These are phyloP conservation scores for Syngnathus scovelli DNA, from an alignment of 2,113 vertebrate species.

Conservation along the genomic window DNA sequence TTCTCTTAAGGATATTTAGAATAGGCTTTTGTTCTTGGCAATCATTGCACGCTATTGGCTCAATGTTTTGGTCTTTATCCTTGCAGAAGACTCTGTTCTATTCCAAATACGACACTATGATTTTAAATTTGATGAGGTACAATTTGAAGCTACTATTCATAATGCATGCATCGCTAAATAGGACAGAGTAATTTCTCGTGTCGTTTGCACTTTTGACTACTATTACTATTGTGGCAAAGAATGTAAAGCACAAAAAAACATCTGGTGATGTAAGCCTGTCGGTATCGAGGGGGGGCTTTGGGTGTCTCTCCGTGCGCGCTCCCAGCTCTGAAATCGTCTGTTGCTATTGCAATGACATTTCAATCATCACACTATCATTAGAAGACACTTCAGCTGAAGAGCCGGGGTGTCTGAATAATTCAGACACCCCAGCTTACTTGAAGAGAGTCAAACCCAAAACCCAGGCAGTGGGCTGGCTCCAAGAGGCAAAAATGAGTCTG, in stretches of 20 bases:
- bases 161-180: neutral
- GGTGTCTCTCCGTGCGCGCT: neutral
- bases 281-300: neutral
- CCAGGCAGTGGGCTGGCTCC: slow-evolving; percentile 3
- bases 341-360: slow-evolving; percentile 39
- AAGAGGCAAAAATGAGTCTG: slow-evolving; percentile 22
- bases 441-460: slow-evolving; percentile 4
- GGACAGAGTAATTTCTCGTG: neutral
- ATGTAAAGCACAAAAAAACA: neutral
- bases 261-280: neutral
- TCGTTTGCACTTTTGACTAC: neutral
- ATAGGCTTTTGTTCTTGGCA: neutral
- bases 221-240: neutral
- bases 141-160: neutral
- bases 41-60: neutral
- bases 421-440: slow-evolving; percentile 3
- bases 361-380: slow-evolving; percentile 40
- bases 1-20: too few relatives aligned
- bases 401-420: slow-evolving; percentile 19
- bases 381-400: slow-evolving; percentile 19
- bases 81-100: too few relatives aligned
- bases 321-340: slow-evolving; percentile 7
- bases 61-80: neutral
- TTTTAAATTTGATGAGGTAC: neutral
- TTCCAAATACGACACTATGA: too few relatives aligned